Conservation (phyloP, 2,888 invertebrate genomes). For the Leptura quadrifasciata region DNA sequence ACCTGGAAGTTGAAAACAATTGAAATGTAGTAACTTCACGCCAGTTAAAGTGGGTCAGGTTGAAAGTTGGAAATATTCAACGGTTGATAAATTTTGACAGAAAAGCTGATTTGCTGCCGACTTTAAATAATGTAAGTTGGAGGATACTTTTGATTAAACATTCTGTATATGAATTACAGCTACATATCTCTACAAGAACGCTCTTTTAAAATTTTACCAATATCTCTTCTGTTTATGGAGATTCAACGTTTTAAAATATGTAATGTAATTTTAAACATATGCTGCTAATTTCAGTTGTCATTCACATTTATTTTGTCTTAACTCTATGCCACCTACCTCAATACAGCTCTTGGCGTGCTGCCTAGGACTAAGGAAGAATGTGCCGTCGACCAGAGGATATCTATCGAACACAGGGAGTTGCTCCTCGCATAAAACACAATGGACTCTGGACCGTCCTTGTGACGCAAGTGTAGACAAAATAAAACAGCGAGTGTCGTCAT, state of each 20-base stretch:
- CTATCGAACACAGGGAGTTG: conserved; percentile 96
- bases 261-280: too few relatives aligned
- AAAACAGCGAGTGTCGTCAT: conserved; percentile 97
- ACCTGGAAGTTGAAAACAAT: conserved; percentile 78
- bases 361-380: conserved; percentile 96
- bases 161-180: too few relatives aligned
- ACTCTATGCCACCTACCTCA: conserved; percentile 80
- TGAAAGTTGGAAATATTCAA: too few relatives aligned
- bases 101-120: too few relatives aligned
- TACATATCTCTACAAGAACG: too few relatives aligned
- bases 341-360: conserved; percentile 92
- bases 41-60: too few relatives aligned
- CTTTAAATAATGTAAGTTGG: too few relatives aligned
- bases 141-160: too few relatives aligned
- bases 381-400: conserved; percentile 97
- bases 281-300: not conserved
- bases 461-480: conserved; percentile 95
- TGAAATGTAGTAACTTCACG: not conserved
- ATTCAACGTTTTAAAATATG: too few relatives aligned
- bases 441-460: conserved; percentile 89
- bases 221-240: too few relatives aligned
- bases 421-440: conserved; percentile 91
- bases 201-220: too few relatives aligned
- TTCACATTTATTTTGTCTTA: not conserved
- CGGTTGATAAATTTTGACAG: too few relatives aligned